Percentiles rank a stretch among this genome's conserved stretches.
Evolutionary conservation across 64 coral and sea anemone genomes (phyloP).

Genomic region (Montipora efflorescens): DNA sequence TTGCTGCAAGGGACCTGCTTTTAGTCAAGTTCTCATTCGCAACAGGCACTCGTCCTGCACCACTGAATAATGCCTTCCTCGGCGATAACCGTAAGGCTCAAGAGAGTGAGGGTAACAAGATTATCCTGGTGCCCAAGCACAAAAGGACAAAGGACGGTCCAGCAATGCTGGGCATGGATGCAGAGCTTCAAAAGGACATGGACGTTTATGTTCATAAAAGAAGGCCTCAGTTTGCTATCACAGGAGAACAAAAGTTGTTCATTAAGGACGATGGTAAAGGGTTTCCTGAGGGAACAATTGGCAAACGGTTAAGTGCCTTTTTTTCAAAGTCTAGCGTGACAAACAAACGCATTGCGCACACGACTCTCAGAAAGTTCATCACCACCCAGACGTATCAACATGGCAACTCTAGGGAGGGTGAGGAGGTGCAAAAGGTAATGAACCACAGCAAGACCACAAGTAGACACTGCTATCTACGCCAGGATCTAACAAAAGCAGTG

Average conservation of each 20-base stretch:
- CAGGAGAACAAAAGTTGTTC: not conserved
- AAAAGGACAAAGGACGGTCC: conserved; percentile 26
- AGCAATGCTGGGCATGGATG: conserved; percentile 18
- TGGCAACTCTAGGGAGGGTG: not conserved
- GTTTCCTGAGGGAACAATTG: not conserved
- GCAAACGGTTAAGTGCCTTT: not conserved
- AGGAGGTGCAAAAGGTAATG: not conserved
- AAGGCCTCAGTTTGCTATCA: not conserved
- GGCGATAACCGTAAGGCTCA: not conserved
- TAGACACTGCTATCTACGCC: not conserved
- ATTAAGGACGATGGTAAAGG: not conserved
- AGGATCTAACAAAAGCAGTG: not conserved
- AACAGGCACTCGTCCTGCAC: not conserved
- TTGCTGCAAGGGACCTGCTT: conserved; percentile 1
- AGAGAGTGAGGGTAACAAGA: not conserved
- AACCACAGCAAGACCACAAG: not conserved
- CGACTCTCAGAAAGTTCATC: not conserved
- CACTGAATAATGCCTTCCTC: not conserved
- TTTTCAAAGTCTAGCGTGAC: not conserved
- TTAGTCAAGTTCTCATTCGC: not conserved
- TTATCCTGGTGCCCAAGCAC: conserved; percentile 19
- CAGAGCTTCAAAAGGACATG: not conserved
- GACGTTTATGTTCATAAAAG: not conserved
- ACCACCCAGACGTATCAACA: not conserved
- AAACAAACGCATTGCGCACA: not conserved